Base-by-base conservation (phyloP, 2,113 vertebrate genomes). In the Okapia johnstoni region DNA sequence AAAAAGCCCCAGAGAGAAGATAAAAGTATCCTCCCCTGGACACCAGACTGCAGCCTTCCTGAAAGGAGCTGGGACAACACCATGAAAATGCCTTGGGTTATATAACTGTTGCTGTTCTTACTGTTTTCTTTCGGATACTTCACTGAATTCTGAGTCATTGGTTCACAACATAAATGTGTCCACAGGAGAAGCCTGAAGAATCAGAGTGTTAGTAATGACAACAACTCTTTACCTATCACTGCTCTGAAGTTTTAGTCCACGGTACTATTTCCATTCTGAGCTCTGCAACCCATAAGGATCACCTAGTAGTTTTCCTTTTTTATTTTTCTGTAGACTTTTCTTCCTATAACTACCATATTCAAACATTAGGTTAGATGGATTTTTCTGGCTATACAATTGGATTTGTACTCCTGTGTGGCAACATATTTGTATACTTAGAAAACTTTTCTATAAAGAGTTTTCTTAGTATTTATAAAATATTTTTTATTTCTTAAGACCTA, bases 111-210 rank as follows among this genome's bases (percentile, higher is more conserved):
- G 16, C 30, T 93, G 36, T 90, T 97, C 52, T 79, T 80, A 43
- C 36, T 81, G 66, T 83, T 96, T 95, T 97, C 36, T 61, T 97
- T 91, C 85, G 28, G 30, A 54, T 63, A 58, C 50, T 70, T 76
- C 57, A 63, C 21, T 96, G 36, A 86, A 73, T 73, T 95, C 79
- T 94, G 83, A 93, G 85, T 93, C 83, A 93, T 21, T 79, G 88
- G 80, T 43, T 87, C 87, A 94, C 60, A 89, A 7, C 40, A 61
- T 61, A 88, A 92, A 54, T 28, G 17, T 66, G 25, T 26, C n/a
- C 73, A 58, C 43, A 46, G 33, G 33, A 50, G 48, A 91, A 46
- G 28, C 25, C 46, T 89, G 46, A 79, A 66, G 80, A 85, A 76
- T 58, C 15, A 46, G 54, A 36, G 54, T 26, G 43, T 28, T 61